Conservation (phyloP, 2,888 invertebrate genomes). For the Pilophorus perplexus region DNA sequence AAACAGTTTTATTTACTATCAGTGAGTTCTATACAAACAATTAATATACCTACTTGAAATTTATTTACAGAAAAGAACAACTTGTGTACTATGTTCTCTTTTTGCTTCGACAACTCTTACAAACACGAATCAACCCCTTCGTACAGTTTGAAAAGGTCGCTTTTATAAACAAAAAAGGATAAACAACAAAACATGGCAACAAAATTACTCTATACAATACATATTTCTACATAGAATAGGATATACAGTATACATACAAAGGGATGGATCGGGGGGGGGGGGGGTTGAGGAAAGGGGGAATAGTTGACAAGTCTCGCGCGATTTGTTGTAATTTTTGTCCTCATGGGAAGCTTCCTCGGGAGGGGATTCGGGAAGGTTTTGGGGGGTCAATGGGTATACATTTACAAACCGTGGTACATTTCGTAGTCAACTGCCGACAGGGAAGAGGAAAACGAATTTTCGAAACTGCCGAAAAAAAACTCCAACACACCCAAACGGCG, state of each 20-base stretch:
- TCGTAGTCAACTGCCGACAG: too few relatives aligned
- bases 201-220: constrained; percentile 27
- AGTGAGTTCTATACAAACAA: constrained; percentile 36
- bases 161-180: too few relatives aligned
- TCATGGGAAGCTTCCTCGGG: too few relatives aligned
- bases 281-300: background rate
- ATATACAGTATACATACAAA: constrained; percentile 10
- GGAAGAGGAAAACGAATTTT: too few relatives aligned
- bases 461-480: too few relatives aligned
- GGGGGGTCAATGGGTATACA: background rate
- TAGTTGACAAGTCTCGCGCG: background rate
- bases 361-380: background rate
- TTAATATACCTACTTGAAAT: constrained; percentile 24
- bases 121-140: background rate
- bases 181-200: constrained; percentile 32
- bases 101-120: background rate
- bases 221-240: too few relatives aligned
- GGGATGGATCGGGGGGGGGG: background rate
- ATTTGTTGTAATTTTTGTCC: too few relatives aligned
- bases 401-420: background rate
- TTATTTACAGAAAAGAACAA: constrained; percentile 32
- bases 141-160: too few relatives aligned
- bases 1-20: constrained; percentile 33
- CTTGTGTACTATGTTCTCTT: constrained; percentile 22
- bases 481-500: too few relatives aligned